Evolutionary conservation across 2,113 vertebrate species (phyloP).

Genomic region (Circaetus gallicus): DNA sequence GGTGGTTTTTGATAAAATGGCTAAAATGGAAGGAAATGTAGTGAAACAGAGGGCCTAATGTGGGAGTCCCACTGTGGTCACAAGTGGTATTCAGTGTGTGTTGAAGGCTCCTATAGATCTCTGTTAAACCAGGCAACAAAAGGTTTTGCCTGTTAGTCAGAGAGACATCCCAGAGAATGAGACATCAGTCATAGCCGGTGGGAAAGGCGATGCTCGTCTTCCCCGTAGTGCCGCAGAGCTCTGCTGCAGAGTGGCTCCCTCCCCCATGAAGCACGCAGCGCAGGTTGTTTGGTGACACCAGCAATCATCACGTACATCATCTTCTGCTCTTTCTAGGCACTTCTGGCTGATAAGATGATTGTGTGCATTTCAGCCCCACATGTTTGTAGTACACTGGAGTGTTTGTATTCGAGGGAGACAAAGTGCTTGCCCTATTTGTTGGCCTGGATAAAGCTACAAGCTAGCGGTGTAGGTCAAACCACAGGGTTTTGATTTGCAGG

Average conservation of each 20-base stretch:
- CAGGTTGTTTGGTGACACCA: fast-evolving
- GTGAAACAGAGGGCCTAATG: background rate
- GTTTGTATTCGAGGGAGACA: background rate
- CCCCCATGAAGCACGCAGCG: background rate
- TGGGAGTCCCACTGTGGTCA: background rate
- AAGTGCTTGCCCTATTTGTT: background rate
- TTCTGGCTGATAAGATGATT: background rate
- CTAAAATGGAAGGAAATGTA: background rate
- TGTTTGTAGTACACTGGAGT: background rate
- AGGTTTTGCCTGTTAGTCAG: background rate
- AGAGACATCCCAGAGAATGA: background rate
- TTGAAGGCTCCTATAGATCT: background rate
- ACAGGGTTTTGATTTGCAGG: background rate
- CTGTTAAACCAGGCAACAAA: background rate
- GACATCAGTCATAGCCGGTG: background rate
- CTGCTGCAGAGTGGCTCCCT: background rate
- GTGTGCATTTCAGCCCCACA: background rate
- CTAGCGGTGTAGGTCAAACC: background rate
- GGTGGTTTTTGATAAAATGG: background rate
- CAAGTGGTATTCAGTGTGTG: background rate
- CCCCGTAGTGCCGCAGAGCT: background rate
- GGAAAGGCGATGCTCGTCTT: background rate
- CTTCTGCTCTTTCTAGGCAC: background rate
- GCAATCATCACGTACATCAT: fast-evolving
- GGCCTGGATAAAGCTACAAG: background rate